Percentiles rank a stretch among this genome's conserved stretches.
Conservation (phyloP, 2,113 vertebrate genomes). For the Clupea harengus region DNA sequence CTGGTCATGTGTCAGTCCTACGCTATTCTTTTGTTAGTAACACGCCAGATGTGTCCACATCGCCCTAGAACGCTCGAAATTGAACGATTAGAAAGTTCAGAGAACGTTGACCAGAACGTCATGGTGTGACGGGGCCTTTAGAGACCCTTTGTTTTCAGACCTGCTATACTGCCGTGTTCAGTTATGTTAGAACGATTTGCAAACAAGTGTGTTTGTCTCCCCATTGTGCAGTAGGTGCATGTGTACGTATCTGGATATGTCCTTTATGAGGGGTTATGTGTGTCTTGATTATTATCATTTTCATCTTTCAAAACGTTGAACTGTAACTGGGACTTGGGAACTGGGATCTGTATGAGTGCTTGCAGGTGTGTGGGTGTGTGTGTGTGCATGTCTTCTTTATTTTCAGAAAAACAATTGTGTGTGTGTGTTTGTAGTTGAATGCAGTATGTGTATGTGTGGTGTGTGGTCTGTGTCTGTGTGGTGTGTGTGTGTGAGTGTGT, state of each 20-base stretch:
- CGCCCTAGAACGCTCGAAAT: too few relatives aligned
- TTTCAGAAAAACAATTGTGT: neutral
- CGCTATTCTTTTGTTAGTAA: too few relatives aligned
- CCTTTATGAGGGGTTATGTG: neutral
- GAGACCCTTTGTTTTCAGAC: neutral
- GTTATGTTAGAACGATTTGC: conserved; percentile 32
- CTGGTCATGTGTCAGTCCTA: too few relatives aligned
- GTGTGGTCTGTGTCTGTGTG: neutral
- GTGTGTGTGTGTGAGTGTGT: neutral
- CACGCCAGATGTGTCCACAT: too few relatives aligned
- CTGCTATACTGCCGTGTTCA: conserved; percentile 1
- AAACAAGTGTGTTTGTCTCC: neutral
- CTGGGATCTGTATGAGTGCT: neutral
- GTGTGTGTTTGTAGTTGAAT: neutral
- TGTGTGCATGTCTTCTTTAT: neutral
- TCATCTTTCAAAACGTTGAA: too few relatives aligned
- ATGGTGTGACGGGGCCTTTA: too few relatives aligned
- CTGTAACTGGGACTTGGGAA: too few relatives aligned
- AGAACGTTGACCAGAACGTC: too few relatives aligned
- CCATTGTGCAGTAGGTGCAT: neutral
- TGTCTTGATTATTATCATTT: neutral
- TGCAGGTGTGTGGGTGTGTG: neutral
- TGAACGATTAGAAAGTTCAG: too few relatives aligned
- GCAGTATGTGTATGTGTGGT: neutral
- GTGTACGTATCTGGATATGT: conserved; percentile 28